Percentiles rank a stretch among this genome's conserved stretches.
phyloP scores from a whole-genome alignment of 2,113 vertebrate genomes.

The Corythornis vintsioides region DNA sequence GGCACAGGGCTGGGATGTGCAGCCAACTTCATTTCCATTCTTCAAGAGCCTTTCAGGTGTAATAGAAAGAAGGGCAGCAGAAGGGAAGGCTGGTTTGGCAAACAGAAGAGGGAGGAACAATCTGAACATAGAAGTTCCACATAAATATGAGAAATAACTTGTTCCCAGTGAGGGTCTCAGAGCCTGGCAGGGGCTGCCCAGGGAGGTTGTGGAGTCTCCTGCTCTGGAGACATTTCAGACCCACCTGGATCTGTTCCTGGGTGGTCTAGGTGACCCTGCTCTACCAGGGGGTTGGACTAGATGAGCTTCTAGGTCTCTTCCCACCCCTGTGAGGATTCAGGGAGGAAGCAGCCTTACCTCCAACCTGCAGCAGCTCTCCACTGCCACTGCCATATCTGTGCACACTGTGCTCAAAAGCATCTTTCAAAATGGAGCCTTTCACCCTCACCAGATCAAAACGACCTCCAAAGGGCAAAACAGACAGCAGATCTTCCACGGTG shows the following conservation, averaged over 20 bases:
- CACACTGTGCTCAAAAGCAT: slow-evolving; percentile 89
- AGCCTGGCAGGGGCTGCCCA: no score
- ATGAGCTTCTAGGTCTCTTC: no score
- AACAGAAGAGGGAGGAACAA: background rate
- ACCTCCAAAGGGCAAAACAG: slow-evolving; percentile 90
- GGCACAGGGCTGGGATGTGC: background rate
- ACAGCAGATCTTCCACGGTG: slow-evolving; percentile 86
- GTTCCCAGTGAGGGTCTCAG: no score
- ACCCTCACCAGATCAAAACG: slow-evolving; percentile 87
- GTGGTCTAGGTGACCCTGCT: no score
- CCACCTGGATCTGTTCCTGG: no score
- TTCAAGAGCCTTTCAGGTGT: background rate
- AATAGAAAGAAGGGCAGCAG: background rate
- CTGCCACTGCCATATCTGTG: slow-evolving; percentile 77
- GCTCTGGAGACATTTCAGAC: no score
- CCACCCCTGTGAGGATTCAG: no score
- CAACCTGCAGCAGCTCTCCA: slow-evolving; percentile 93
- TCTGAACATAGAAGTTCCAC: no score
- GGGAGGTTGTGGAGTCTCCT: no score
- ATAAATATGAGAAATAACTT: no score
- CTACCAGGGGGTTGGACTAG: no score
- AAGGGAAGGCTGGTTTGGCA: background rate
- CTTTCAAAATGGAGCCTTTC: slow-evolving; percentile 85
- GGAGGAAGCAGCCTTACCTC: slow-evolving; percentile 74
- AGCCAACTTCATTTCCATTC: background rate